Conservation (phyloP, 2,113 vertebrate species). For the Petroica traversi region DNA sequence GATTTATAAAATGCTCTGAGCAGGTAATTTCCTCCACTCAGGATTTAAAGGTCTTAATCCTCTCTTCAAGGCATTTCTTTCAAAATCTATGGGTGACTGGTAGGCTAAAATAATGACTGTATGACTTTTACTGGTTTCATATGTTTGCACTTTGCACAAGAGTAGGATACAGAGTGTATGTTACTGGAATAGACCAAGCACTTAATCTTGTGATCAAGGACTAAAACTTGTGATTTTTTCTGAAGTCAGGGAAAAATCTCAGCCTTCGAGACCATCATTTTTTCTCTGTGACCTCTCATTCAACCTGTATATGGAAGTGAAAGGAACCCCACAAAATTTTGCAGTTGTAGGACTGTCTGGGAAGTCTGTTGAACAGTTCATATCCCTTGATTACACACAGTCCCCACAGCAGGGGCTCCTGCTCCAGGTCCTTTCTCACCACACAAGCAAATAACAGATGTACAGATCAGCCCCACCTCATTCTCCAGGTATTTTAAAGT, state of each 20-base stretch:
- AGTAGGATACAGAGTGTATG: not conserved
- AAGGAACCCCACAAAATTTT: not conserved
- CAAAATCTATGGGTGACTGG: not conserved
- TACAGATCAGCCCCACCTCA: not conserved
- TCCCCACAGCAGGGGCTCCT: not conserved
- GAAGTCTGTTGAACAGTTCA: not conserved
- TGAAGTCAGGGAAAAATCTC: not conserved
- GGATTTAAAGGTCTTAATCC: conserved; percentile 3
- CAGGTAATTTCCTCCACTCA: not conserved
- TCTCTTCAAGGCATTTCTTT: not conserved
- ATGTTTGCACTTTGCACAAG: not conserved
- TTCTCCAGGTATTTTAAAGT: not conserved
- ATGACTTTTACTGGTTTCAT: not conserved
- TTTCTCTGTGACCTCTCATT: not conserved
- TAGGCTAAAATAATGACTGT: not conserved
- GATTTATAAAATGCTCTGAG: not conserved
- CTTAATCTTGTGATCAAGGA: not conserved
- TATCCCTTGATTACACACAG: not conserved
- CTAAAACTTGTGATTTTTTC: not conserved
- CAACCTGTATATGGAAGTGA: not conserved
- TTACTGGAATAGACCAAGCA: not conserved
- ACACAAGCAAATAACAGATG: not conserved
- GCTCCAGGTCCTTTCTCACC: not conserved
- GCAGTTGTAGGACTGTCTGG: not conserved
- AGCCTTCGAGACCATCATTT: not conserved